These are phyloP conservation scores for Danaus plexippus DNA, from an alignment of 1,140 invertebrate species.

Conservation along the genomic window DNA sequence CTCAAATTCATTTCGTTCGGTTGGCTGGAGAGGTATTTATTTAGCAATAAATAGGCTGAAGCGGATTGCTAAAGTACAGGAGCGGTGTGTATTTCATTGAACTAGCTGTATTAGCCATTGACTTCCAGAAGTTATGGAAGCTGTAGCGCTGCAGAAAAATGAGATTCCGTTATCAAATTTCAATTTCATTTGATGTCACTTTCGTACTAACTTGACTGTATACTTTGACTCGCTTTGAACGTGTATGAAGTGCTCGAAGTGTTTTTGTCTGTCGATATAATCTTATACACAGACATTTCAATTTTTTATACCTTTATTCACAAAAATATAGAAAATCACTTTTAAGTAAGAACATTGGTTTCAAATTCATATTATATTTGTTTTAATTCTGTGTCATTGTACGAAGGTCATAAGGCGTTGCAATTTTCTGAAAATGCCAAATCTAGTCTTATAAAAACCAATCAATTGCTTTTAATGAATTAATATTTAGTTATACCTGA, in stretches of 20 bases:
- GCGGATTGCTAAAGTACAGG: slow-evolving; percentile 21
- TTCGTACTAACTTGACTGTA: slow-evolving; percentile 19
- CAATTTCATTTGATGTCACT: slow-evolving; percentile 20
- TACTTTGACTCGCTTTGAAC: slow-evolving; percentile 8
- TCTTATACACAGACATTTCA: no score
- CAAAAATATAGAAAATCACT: no score
- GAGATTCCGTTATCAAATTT: slow-evolving; percentile 30
- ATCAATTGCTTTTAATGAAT: no score
- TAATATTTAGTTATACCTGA: no score
- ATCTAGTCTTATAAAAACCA: no score
- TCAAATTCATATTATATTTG: no score
- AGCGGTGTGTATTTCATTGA: slow-evolving; percentile 25
- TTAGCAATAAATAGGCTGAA: slow-evolving; percentile 26
- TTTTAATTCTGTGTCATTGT: no score
- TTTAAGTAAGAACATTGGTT: no score
- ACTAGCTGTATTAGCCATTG: slow-evolving; percentile 11
- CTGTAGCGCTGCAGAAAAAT: slow-evolving; percentile 33
- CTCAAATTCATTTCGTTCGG: slow-evolving; percentile 28
- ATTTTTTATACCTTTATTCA: no score
- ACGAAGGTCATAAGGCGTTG: no score
- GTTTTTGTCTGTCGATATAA: no score
- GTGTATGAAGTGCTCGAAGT: neutral
- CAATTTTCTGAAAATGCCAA: no score
- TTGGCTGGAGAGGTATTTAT: slow-evolving; percentile 28
- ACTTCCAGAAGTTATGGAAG: slow-evolving; percentile 17